Percentiles rank a stretch among this genome's conserved stretches.
Conservation (phyloP, 1,140 invertebrate species). For the Pseudomyrmex flavicornis region DNA sequence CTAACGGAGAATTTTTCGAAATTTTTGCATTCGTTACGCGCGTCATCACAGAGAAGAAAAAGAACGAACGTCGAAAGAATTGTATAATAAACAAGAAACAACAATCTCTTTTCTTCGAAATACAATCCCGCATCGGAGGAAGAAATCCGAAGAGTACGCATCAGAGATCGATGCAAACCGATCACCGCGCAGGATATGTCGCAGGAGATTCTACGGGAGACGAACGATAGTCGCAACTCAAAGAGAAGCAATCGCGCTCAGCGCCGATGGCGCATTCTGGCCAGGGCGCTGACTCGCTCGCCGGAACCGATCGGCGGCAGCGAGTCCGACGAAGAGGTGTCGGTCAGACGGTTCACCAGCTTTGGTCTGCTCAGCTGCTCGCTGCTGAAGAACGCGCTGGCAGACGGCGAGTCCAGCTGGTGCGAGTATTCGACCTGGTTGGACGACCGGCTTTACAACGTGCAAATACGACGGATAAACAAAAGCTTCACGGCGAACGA, state of each 20-base stretch:
- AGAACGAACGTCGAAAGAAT: neutral
- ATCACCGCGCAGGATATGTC: constrained; percentile 51
- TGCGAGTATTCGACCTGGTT: constrained; percentile 86
- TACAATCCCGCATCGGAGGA: neutral
- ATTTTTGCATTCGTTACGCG: too few species aligned
- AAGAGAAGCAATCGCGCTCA: constrained; percentile 84
- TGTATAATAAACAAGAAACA: too few species aligned
- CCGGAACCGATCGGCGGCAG: constrained; percentile 76
- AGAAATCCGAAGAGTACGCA: neutral
- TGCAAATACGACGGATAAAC: constrained; percentile 87
- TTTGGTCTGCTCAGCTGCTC: constrained; percentile 85
- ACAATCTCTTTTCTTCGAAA: too few species aligned
- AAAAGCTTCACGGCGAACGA: constrained; percentile 89
- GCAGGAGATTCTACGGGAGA: constrained; percentile 21
- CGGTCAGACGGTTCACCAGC: constrained; percentile 86
- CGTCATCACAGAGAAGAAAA: too few species aligned
- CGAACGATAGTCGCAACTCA: neutral
- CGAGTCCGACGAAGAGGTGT: constrained; percentile 84
- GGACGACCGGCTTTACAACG: constrained; percentile 80
- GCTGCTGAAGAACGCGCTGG: constrained; percentile 70
- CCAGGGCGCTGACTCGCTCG: constrained; percentile 87
- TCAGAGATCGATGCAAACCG: neutral
- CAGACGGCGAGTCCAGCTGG: constrained; percentile 78
- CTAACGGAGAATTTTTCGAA: too few species aligned
- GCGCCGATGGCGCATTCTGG: constrained; percentile 89